Evolutionary conservation across 2,888 invertebrate species (phyloP), one percentile per base, ranked within the genome.

Genomic region (Eupithecia subfuscata): DNA sequence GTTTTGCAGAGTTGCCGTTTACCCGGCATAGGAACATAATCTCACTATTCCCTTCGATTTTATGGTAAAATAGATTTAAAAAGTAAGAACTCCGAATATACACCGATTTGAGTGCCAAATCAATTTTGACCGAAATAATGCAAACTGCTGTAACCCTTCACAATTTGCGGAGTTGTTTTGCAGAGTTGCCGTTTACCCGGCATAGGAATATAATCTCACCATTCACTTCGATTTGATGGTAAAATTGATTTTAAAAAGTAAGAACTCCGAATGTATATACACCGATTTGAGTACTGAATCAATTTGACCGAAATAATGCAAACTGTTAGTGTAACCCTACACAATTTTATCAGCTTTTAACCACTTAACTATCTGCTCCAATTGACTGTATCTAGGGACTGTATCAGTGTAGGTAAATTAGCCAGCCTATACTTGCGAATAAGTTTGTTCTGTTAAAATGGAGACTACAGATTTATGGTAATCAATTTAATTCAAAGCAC

Each of bases 361-460:
- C 69, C 63, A 64, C 71, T 69, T 40, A 73, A 68, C 67, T 74
- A 72, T 77, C 60, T 69, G 77, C 34, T 72, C 70, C 68, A 72
- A 75, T 65, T 69, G 65, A 30, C 73, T 72, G 22, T 78, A 75
- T 75, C 71, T 30, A 68, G 69, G 16, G n/a, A 77, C 75, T 80
- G 45, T 80, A 64, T 68, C 69, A 64, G 69, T 70, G 63, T 75
- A 30, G 30, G 30, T 30, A 77, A 78, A 76, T 76, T 70, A 72
- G 76, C 71, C 75, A 72, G 74, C 67, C 71, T 73, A 78, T 85
- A 87, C 88, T 87, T 86, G 87, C 86, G 87, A 88, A 87, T 88
- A 89, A 87, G 89, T 90, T 84, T 86, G 82, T 84, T 85, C 88
- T 86, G 87, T 87, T 22, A 56, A 65, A 73, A 45, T 69, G 37